These are phyloP conservation scores for Anthopleura xanthogrammica DNA, from an alignment of 92 coral and sea anemone species.

Conservation along the genomic window DNA sequence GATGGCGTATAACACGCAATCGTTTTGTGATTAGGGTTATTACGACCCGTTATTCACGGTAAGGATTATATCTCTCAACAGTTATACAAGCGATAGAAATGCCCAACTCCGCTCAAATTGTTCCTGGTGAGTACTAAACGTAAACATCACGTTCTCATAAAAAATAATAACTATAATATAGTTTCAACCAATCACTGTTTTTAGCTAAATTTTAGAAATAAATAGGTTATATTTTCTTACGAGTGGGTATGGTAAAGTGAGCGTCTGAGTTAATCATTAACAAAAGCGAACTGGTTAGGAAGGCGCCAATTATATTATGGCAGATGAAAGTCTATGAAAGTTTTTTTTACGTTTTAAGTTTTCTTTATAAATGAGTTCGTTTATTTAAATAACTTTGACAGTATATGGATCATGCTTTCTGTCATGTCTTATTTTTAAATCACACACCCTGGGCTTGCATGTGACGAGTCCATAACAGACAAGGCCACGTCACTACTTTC, in stretches of 20 bases:
- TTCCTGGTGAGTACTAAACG: constrained; percentile 46
- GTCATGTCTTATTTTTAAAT: not conserved
- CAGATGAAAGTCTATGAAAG: not conserved
- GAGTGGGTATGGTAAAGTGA: too few relatives aligned
- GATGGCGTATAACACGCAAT: constrained; percentile 15
- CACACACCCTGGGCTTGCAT: not conserved
- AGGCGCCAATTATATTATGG: not conserved
- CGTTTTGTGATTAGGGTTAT: not conserved
- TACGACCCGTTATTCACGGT: not conserved
- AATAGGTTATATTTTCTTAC: not conserved
- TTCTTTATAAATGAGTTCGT: not conserved
- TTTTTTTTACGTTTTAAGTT: not conserved
- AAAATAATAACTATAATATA: not conserved
- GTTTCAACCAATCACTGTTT: not conserved
- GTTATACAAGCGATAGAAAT: constrained; percentile 67
- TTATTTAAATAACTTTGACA: not conserved
- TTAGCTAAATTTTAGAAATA: not conserved
- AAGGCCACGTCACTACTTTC: not conserved
- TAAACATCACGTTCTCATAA: too few relatives aligned
- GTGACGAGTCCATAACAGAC: not conserved
- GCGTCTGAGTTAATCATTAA: not conserved
- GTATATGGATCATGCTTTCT: not conserved
- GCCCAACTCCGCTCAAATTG: constrained; percentile 68
- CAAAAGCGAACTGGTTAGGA: not conserved
- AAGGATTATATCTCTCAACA: constrained; percentile 3